Conservation (phyloP, 37 sponge, comb jelly and placozoan species). For the Lycopodina hypogea region DNA sequence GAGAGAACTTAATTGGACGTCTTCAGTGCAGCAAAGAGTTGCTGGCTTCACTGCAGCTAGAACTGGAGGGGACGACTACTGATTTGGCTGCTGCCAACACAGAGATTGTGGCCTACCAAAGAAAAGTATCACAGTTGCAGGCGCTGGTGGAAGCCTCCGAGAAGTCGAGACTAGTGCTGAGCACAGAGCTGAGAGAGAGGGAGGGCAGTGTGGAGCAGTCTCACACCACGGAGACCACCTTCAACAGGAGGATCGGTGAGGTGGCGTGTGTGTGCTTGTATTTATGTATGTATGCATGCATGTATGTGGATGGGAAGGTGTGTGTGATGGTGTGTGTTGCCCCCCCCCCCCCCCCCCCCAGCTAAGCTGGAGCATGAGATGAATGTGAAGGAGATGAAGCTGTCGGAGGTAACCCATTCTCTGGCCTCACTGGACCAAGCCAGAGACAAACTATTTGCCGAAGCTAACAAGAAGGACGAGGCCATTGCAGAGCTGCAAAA, state of each 20-base stretch:
- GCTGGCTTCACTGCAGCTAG: conserved; percentile 60
- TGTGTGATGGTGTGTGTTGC: not conserved
- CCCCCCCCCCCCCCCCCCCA: not conserved
- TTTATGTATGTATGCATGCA: not conserved
- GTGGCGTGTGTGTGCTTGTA: not conserved
- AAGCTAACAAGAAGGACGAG: conserved; percentile 63
- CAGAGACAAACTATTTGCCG: conserved; percentile 51
- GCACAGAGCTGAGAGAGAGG: conserved; percentile 38
- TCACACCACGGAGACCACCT: conserved; percentile 11
- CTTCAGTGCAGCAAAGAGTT: conserved; percentile 51
- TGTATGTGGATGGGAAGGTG: not conserved
- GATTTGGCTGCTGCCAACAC: conserved; percentile 42
- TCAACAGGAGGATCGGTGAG: conserved; percentile 45
- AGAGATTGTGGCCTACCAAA: conserved; percentile 28
- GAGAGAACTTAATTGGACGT: conserved; percentile 35
- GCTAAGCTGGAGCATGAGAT: conserved; percentile 53
- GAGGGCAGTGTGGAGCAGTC: conserved; percentile 27
- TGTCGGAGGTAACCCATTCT: conserved; percentile 52
- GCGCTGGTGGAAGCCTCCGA: conserved; percentile 43
- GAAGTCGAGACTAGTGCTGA: conserved; percentile 26
- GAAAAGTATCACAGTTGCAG: conserved; percentile 38
- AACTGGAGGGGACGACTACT: conserved; percentile 45
- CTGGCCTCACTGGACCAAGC: conserved; percentile 63
- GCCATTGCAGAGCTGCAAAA: conserved; percentile 36
- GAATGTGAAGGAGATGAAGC: conserved; percentile 28